Percentiles rank a stretch among this genome's conserved stretches.
Evolutionary conservation across 1,140 invertebrate genomes (phyloP).

Genomic region (Brachionus koreanus): DNA sequence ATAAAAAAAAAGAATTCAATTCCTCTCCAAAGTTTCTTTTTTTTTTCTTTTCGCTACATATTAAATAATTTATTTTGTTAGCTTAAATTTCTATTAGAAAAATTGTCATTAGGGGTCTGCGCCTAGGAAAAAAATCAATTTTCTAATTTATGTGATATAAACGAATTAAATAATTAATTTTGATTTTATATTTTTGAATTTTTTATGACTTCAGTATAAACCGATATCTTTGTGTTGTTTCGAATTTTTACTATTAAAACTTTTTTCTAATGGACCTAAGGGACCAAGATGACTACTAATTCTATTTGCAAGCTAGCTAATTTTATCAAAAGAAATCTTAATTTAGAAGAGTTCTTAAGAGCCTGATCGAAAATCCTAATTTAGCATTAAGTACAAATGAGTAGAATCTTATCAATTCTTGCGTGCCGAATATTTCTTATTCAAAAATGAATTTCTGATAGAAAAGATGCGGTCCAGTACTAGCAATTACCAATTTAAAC

Average conservation of each 20-base stretch:
- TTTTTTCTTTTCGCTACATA: neutral
- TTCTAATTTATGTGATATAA: conserved; percentile 10
- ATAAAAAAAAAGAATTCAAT: neutral
- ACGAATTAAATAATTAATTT: conserved; percentile 11
- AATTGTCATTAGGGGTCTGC: conserved; percentile 3
- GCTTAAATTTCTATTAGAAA: neutral
- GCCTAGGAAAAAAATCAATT: neutral
- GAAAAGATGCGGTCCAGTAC: neutral
- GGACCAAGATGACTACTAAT: neutral
- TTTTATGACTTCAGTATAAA: neutral
- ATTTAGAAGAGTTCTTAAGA: neutral
- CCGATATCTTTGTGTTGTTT: neutral
- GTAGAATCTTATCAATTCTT: neutral
- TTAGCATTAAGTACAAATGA: neutral
- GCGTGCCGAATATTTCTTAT: neutral
- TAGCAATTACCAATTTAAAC: neutral
- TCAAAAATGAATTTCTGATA: neutral
- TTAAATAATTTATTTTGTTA: neutral
- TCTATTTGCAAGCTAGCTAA: conserved; percentile 11
- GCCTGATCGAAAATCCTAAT: neutral
- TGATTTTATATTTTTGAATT: conserved; percentile 11
- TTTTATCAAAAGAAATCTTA: neutral
- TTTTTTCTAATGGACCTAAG: neutral
- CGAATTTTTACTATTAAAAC: neutral
- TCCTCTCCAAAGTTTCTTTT: neutral